These are phyloP conservation scores for Etheostoma spectabile DNA, from an alignment of 2,113 vertebrate species.

Conservation along the genomic window DNA sequence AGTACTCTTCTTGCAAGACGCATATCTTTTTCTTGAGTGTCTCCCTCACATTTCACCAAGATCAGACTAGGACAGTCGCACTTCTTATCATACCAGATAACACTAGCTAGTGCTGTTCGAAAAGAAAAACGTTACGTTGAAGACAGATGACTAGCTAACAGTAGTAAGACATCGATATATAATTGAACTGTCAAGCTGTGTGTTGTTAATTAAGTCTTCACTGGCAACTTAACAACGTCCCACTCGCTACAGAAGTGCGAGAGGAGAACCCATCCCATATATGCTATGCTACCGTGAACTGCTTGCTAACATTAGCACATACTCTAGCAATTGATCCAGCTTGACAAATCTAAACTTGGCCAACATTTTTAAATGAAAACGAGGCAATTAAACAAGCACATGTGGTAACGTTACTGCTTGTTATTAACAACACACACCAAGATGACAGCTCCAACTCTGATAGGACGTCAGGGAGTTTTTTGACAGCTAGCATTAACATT, in stretches of 20 bases:
- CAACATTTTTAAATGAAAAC: not conserved
- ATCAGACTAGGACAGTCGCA: not conserved
- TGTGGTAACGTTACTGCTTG: not conserved
- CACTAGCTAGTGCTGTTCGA: not conserved
- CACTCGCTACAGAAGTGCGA: not conserved
- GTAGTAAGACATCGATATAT: not conserved
- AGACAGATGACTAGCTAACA: no score
- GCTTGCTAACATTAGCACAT: conserved; percentile 36
- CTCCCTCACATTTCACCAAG: not conserved
- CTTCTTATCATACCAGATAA: not conserved
- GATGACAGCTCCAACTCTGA: conserved; percentile 19
- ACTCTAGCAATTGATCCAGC: not conserved
- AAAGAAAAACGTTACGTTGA: not conserved
- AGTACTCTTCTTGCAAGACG: not conserved
- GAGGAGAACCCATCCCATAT: conserved; percentile 14
- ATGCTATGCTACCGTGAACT: conserved; percentile 24
- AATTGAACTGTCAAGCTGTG: not conserved
- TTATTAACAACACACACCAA: not conserved
- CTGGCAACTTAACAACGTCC: not conserved
- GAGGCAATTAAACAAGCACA: not conserved
- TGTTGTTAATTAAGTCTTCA: not conserved
- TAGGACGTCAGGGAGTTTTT: conserved; percentile 19
- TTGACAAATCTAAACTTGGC: not conserved
- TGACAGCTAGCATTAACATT: conserved; percentile 69
- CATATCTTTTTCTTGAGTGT: not conserved